Evolutionary conservation across 92 coral and sea anemone genomes (phyloP).

Genomic region (Palythoa grandiflora): DNA sequence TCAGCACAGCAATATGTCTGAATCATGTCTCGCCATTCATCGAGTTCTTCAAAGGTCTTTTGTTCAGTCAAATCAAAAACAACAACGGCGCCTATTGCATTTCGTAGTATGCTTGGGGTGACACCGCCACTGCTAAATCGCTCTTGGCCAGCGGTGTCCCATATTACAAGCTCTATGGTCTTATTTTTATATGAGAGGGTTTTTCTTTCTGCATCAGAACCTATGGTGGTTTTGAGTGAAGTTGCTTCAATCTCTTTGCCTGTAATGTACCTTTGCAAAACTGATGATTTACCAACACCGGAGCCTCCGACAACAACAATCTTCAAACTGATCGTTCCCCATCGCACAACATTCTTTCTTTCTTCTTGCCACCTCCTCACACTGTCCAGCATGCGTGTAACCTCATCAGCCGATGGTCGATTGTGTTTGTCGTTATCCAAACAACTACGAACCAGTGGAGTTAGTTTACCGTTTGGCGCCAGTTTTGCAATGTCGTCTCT

Average conservation of each 20-base stretch:
- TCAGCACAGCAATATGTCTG: neutral
- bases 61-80: conserved; percentile 30
- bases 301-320: conserved; percentile 39
- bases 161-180: neutral
- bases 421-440: conserved; percentile 57
- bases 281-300: conserved; percentile 58
- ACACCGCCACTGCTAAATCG: neutral
- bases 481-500: conserved; percentile 50
- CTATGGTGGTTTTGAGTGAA: neutral
- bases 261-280: conserved; percentile 33
- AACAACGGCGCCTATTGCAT: conserved; percentile 5
- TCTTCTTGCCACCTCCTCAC: conserved; percentile 40
- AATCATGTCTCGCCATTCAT: neutral
- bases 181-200: neutral
- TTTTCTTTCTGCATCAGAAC: neutral
- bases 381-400: conserved; percentile 35
- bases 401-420: conserved; percentile 54
- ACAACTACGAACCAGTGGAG: conserved; percentile 56
- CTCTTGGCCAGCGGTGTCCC: conserved; percentile 36
- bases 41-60: neutral
- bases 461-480: conserved; percentile 28
- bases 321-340: neutral
- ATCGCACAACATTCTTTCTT: conserved; percentile 22
- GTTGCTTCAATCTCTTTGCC: neutral
- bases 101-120: neutral